Percentiles rank a stretch among this genome's conserved stretches.
phyloP scores from a whole-genome alignment of 2,113 vertebrate genomes.

The Stegostoma tigrinum region DNA sequence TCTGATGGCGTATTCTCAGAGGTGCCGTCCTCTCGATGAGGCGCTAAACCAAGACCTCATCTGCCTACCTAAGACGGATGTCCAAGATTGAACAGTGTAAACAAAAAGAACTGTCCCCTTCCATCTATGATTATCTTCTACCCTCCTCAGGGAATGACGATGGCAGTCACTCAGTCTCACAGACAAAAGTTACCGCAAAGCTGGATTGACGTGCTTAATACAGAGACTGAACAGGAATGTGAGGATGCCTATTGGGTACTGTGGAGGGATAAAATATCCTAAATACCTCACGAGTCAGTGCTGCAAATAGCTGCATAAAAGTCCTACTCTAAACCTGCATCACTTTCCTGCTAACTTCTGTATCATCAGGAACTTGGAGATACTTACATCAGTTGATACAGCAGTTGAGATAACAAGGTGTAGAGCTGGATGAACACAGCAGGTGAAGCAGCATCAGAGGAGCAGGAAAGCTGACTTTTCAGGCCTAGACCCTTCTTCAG shows the following conservation, averaged over 20 bases:
- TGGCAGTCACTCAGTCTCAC: neutral
- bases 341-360: neutral
- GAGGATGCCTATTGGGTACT: neutral
- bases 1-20: neutral
- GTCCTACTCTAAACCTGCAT: neutral
- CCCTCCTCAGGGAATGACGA: neutral
- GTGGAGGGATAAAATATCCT: neutral
- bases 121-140: neutral
- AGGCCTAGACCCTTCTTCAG: too few relatives aligned
- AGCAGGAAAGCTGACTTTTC: too few relatives aligned
- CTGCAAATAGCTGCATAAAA: neutral
- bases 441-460: too few relatives aligned
- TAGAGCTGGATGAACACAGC: too few relatives aligned
- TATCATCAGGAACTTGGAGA: neutral
- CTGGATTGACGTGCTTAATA: neutral
- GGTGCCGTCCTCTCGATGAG: neutral
- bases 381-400: neutral
- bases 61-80: neutral
- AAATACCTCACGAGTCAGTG: neutral
- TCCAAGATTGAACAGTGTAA: neutral
- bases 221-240: neutral
- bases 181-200: neutral
- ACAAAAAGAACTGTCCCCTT: neutral
- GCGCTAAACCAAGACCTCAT: neutral
- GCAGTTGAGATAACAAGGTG: too few relatives aligned